Percentiles rank a stretch among this genome's conserved stretches.
Evolutionary conservation across 2,888 invertebrate species (phyloP).

Genomic region (Acholoe squamosa): DNA sequence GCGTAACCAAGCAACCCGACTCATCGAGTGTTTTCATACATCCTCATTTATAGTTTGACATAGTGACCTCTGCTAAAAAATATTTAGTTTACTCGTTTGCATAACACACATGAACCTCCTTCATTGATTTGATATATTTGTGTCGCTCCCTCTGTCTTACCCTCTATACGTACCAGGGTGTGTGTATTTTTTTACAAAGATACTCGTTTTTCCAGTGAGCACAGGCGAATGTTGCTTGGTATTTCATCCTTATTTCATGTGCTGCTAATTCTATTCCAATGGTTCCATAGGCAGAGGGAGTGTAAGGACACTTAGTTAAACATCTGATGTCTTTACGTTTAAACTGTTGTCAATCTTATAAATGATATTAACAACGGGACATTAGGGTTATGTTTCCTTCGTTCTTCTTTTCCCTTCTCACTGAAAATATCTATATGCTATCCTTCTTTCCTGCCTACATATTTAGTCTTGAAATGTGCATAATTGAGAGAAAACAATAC

Average conservation of each 20-base stretch:
- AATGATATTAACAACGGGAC: too few relatives aligned
- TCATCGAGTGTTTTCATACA: background rate
- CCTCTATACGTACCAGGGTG: too few relatives aligned
- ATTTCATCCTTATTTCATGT: background rate
- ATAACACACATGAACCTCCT: background rate
- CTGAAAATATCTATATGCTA: too few relatives aligned
- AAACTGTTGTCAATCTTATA: too few relatives aligned
- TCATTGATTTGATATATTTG: background rate
- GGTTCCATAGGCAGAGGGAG: background rate
- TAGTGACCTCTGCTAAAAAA: conserved; percentile 31
- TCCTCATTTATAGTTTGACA: background rate
- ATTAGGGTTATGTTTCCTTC: too few relatives aligned
- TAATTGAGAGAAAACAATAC: too few relatives aligned
- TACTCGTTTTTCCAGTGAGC: background rate
- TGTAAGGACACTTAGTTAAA: background rate
- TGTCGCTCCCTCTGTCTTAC: background rate
- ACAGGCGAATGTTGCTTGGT: background rate
- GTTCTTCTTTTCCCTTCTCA: too few relatives aligned
- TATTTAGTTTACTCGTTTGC: background rate
- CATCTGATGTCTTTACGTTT: background rate
- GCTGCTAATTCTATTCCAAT: background rate
- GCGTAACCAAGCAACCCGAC: background rate
- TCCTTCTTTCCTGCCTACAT: too few relatives aligned
- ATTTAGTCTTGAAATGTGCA: too few relatives aligned
- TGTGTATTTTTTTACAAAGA: background rate